Conservation (phyloP, 2,113 vertebrate genomes). For the Sciurus niger region DNA sequence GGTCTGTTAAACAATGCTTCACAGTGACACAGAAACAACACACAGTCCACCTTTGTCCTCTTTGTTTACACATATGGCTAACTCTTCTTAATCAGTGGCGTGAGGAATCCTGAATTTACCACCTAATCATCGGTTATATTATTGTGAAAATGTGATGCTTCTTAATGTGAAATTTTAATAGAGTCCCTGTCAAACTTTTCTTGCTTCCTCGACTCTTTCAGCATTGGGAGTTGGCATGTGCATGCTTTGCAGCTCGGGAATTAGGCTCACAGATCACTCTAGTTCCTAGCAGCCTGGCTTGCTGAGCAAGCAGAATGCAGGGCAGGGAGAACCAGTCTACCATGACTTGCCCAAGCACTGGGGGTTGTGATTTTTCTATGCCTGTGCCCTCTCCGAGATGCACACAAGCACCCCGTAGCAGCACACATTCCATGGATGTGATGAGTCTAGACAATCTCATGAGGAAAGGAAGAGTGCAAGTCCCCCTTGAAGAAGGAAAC, state of each 20-base stretch:
- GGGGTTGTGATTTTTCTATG: neutral
- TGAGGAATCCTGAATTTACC: slow-evolving; percentile 55
- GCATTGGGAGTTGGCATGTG: neutral
- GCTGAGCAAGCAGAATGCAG: neutral
- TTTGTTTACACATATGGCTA: neutral
- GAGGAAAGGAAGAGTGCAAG: neutral
- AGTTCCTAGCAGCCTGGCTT: neutral
- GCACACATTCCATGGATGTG: neutral
- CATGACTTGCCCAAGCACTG: neutral
- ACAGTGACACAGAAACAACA: neutral
- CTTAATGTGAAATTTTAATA: slow-evolving; percentile 58
- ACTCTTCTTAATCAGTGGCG: slow-evolving; percentile 33
- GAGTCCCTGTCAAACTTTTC: slow-evolving; percentile 43
- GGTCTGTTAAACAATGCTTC: neutral
- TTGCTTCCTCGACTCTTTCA: slow-evolving; percentile 27
- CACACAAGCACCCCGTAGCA: neutral
- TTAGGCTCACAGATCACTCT: neutral
- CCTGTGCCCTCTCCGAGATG: accelerated
- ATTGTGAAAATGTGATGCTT: slow-evolving; percentile 20
- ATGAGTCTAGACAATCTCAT: neutral
- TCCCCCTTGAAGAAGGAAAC: neutral
- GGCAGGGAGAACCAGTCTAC: neutral
- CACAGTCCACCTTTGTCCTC: neutral
- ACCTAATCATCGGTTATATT: neutral
- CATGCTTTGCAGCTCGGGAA: neutral